Percentiles rank a stretch among this genome's conserved stretches.
Evolutionary conservation across 2,797 vertebrate species (phyloP).

Genomic region (Coregonus suidteri): DNA sequence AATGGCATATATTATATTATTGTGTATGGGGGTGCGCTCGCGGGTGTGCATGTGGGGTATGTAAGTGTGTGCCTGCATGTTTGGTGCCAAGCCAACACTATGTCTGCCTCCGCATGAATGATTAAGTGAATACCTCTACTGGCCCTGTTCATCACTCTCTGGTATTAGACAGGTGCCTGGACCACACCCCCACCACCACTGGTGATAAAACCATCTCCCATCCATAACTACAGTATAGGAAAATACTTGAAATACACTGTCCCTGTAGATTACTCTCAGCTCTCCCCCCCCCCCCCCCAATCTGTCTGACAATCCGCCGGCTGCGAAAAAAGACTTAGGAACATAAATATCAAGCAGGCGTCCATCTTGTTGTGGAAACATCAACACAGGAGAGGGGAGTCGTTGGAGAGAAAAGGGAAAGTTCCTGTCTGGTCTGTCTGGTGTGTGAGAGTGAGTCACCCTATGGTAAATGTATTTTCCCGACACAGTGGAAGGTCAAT

Average conservation of each 20-base stretch:
- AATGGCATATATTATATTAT: no score
- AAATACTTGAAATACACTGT: conserved; percentile 45
- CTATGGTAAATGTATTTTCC: conserved; percentile 66
- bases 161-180: conserved; percentile 60
- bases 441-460: conserved; percentile 62
- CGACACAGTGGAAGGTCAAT: conserved; percentile 55
- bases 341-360: conserved; percentile 53
- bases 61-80: neutral
- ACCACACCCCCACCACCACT: conserved; percentile 33
- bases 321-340: conserved; percentile 42
- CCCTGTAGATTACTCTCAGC: conserved; percentile 40
- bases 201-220: conserved; percentile 45
- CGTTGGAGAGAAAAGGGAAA: conserved; percentile 32
- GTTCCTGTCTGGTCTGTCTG: conserved; percentile 62
- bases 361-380: conserved; percentile 54
- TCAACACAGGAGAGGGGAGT: conserved; percentile 51
- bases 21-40: no score
- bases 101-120: neutral
- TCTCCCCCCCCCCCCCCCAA: conserved; percentile 41
- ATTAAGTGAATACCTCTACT: conserved; percentile 31
- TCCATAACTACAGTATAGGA: conserved; percentile 19
- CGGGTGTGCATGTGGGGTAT: neutral
- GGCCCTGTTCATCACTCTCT: conserved; percentile 46
- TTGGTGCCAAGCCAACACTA: neutral
- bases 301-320: conserved; percentile 38